phyloP scores from a whole-genome alignment of 2,888 invertebrate genomes.

The Callimorpha dominula region DNA sequence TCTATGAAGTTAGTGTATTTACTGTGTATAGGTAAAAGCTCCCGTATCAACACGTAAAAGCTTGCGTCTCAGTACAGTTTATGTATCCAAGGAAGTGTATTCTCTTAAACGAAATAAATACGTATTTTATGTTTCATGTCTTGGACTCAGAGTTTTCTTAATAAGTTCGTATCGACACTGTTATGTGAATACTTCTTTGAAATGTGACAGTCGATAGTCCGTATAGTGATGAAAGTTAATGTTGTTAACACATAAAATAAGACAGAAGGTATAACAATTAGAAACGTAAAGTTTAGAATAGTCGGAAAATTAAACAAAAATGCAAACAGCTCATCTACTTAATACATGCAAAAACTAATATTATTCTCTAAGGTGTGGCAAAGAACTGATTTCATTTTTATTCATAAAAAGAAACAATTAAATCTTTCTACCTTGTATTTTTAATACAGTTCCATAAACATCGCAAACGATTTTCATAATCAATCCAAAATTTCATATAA shows the following conservation, averaged over 20 bases:
- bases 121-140: constrained; percentile 47
- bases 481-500: constrained; percentile 70
- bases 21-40: constrained; percentile 54
- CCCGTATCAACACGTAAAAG: constrained; percentile 59
- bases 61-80: constrained; percentile 75
- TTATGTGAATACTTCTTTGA: constrained; percentile 66
- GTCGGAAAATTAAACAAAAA: constrained; percentile 63
- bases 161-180: constrained; percentile 72
- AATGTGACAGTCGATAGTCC: constrained; percentile 73
- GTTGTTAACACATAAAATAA: constrained; percentile 63
- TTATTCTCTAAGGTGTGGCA: constrained; percentile 87
- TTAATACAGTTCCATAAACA: constrained; percentile 67
- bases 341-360: constrained; percentile 78
- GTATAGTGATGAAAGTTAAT: constrained; percentile 78
- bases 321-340: constrained; percentile 71
- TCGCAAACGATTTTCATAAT: constrained; percentile 77
- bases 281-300: constrained; percentile 62
- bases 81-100: constrained; percentile 48
- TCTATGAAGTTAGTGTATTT: constrained; percentile 15
- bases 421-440: constrained; percentile 77
- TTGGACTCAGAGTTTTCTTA: constrained; percentile 63
- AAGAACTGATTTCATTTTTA: constrained; percentile 83
- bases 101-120: constrained; percentile 33
- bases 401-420: constrained; percentile 63
- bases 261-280: constrained; percentile 61